Conservation (phyloP, 2,113 vertebrate genomes). For the Mobula hypostoma region DNA sequence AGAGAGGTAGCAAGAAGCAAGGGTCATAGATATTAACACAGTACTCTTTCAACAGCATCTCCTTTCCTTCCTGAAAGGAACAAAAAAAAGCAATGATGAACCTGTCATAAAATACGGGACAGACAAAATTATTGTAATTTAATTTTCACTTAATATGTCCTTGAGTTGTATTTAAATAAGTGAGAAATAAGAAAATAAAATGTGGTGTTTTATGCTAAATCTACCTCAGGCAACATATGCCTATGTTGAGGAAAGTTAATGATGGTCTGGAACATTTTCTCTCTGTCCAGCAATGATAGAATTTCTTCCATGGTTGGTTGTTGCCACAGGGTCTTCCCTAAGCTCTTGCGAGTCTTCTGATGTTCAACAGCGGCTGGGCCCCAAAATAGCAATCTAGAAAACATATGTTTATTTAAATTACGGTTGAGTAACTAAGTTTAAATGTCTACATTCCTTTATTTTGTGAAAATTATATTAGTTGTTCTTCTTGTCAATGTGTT, state of each 20-base stretch:
- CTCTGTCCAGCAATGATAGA: constrained; percentile 68
- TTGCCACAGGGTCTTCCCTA: constrained; percentile 86
- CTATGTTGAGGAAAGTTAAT: constrained; percentile 75
- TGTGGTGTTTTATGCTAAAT: neutral
- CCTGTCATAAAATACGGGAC: neutral
- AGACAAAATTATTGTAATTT: neutral
- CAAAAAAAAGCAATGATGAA: neutral
- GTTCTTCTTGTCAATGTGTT: neutral
- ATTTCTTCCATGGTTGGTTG: constrained; percentile 77
- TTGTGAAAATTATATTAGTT: too few species aligned
- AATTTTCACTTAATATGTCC: neutral
- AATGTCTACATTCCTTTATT: neutral
- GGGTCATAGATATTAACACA: constrained; percentile 72
- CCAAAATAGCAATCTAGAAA: constrained; percentile 75
- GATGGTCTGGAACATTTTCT: constrained; percentile 72
- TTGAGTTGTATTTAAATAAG: neutral
- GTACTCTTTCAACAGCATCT: constrained; percentile 52
- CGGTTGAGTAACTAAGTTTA: neutral
- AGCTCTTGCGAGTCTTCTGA: constrained; percentile 77
- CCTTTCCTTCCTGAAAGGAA: constrained; percentile 56
- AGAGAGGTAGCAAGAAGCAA: constrained; percentile 83
- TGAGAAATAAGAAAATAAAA: neutral
- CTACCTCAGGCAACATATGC: constrained; percentile 65
- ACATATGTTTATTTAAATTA: constrained; percentile 40
- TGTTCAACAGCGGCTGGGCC: constrained; percentile 83